phyloP scores from a whole-genome alignment of 2,888 invertebrate genomes.

The Cactoblastis cactorum region DNA sequence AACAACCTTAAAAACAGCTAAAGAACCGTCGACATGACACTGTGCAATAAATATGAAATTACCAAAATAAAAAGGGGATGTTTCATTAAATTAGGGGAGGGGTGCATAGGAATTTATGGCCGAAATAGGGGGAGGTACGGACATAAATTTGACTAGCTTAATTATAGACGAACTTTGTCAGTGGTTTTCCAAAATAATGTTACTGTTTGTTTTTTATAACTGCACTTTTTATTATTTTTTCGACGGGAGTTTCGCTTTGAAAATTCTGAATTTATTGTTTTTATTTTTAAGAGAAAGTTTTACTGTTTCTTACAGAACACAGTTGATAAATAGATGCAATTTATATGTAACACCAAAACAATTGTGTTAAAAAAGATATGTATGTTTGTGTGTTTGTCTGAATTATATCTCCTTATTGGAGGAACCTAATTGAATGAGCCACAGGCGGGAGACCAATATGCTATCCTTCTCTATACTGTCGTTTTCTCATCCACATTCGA shows the following conservation, averaged over 20 bases:
- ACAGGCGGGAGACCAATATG: too few species aligned
- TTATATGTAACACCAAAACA: too few species aligned
- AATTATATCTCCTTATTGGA: too few species aligned
- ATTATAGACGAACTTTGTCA: conserved; percentile 5
- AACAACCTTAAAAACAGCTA: not conserved
- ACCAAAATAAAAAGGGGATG: conserved; percentile 13
- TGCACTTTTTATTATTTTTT: conserved; percentile 2
- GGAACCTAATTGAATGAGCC: too few species aligned
- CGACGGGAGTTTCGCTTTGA: not conserved
- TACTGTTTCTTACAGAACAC: too few species aligned
- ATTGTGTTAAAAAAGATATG: too few species aligned
- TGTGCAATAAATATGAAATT: conserved; percentile 13
- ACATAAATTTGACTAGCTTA: conserved; percentile 13
- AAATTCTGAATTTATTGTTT: too few species aligned
- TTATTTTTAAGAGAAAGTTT: too few species aligned
- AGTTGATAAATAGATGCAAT: too few species aligned
- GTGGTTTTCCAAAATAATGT: not conserved
- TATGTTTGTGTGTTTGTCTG: too few species aligned
- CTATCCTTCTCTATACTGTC: too few species aligned
- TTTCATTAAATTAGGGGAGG: conserved; percentile 15
- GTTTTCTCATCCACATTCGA: too few species aligned
- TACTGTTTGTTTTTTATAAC: not conserved
- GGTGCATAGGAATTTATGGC: conserved; percentile 14
- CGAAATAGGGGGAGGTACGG: conserved; percentile 9
- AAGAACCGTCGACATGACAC: conserved; percentile 9